A percentile compares a stretch with the other conserved stretches of the same genome.
Evolutionary conservation across 2,113 vertebrate species (phyloP).

Genomic region (Hassar affinis): DNA sequence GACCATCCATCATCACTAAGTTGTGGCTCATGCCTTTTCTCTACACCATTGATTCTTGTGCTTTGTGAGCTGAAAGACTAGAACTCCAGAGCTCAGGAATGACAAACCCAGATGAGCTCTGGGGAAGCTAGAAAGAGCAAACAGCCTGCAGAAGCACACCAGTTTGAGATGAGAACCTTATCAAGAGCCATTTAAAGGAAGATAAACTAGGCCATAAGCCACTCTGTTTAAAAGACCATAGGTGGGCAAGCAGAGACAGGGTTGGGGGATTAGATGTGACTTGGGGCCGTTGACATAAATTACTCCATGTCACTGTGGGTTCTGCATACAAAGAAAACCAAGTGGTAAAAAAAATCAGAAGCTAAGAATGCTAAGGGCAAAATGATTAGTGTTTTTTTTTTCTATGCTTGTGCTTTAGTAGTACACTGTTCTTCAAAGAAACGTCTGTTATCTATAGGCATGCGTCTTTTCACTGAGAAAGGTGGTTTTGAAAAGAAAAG

Average conservation of each 20-base stretch:
- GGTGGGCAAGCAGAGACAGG: conserved; percentile 57
- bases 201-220: conserved; percentile 57
- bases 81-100: not conserved
- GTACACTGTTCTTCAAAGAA: conserved; percentile 34
- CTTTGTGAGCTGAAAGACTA: not conserved
- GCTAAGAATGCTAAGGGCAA: conserved; percentile 65
- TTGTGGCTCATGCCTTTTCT: conserved; percentile 26
- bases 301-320: conserved; percentile 55
- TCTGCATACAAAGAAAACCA: conserved; percentile 59
- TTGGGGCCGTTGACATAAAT: conserved; percentile 48
- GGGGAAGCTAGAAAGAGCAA: conserved; percentile 8
- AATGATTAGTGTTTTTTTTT: conserved; percentile 69
- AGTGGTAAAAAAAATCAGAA: conserved; percentile 69
- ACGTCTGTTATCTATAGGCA: conserved; percentile 40
- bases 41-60: conserved; percentile 33
- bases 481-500: conserved; percentile 32
- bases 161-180: conserved; percentile 44
- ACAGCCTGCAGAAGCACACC: not conserved
- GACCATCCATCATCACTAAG: conserved; percentile 24
- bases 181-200: conserved; percentile 47
- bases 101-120: not conserved
- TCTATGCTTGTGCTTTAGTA: conserved; percentile 48
- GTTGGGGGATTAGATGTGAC: conserved; percentile 68
- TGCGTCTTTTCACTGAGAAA: conserved; percentile 3
- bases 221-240: conserved; percentile 57